Evolutionary conservation across 2,113 vertebrate species (phyloP).

Genomic region (Panthera leo): DNA sequence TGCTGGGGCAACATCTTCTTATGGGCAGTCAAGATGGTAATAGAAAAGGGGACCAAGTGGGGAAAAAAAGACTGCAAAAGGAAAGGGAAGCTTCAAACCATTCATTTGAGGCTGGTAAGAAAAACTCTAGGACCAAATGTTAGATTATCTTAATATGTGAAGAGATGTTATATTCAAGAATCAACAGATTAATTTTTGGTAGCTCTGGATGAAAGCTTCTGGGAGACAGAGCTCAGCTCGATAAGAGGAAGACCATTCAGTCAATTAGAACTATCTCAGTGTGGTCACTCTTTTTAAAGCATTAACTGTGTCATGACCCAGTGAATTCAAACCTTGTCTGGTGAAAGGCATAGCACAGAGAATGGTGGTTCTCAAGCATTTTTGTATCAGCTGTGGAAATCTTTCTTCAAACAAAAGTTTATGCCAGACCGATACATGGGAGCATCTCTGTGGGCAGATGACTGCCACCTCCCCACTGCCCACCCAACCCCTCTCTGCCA

Average conservation of each 20-base stretch:
- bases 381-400: neutral
- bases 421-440: neutral
- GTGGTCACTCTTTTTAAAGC: neutral
- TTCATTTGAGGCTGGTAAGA: neutral
- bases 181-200: neutral
- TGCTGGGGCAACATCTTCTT: neutral
- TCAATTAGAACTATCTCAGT: neutral
- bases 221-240: neutral
- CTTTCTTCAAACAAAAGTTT: neutral
- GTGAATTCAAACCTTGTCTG: neutral
- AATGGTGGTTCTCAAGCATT: neutral
- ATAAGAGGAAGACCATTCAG: neutral
- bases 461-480: neutral
- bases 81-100: neutral
- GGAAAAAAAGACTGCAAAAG: neutral
- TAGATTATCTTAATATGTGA: slow-evolving; percentile 3
- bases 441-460: neutral
- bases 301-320: neutral
- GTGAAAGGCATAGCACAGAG: neutral
- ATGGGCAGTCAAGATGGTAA: neutral
- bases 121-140: neutral
- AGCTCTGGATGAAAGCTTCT: neutral
- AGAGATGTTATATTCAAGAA: neutral
- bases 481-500: neutral
- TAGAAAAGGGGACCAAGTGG: neutral